A percentile compares a stretch with the other conserved stretches of the same genome.
These are phyloP conservation scores for Pterophyllum scalare DNA, from an alignment of 2,113 vertebrate species.

Conservation along the genomic window DNA sequence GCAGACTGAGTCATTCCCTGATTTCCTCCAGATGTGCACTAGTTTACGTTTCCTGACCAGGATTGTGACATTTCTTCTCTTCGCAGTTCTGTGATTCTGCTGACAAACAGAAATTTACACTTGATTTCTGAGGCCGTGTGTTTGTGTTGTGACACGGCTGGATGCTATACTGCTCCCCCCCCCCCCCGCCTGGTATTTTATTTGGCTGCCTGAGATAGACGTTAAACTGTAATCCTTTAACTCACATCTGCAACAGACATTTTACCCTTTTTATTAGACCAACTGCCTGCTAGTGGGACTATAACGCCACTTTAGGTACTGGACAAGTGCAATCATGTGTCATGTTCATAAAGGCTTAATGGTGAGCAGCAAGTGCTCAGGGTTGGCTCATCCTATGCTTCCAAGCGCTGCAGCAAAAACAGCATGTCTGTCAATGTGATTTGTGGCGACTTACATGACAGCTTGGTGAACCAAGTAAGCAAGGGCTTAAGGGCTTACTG, in stretches of 20 bases:
- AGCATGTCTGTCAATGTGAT: background rate
- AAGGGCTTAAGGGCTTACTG: background rate
- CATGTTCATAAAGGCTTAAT: slow-evolving; percentile 2
- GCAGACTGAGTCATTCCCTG: slow-evolving; percentile 77
- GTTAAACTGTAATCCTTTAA: slow-evolving; percentile 71
- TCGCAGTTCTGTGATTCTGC: slow-evolving; percentile 50
- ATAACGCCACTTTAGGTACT: slow-evolving; percentile 46
- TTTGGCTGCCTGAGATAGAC: background rate
- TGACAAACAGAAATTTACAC: slow-evolving; percentile 52
- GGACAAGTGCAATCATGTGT: slow-evolving; percentile 56
- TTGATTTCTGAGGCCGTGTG: background rate
- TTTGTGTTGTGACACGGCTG: slow-evolving; percentile 11
- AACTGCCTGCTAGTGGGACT: slow-evolving; percentile 38
- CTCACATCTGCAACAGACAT: slow-evolving; percentile 50
- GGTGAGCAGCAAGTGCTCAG: slow-evolving; percentile 20
- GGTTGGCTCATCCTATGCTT: background rate
- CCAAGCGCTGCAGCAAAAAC: background rate
- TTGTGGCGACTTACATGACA: slow-evolving; percentile 6
- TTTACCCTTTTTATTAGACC: slow-evolving; percentile 61
- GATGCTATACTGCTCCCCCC: background rate
- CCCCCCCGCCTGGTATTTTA: background rate
- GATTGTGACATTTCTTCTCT: slow-evolving; percentile 73
- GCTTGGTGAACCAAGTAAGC: background rate
- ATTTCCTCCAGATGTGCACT: slow-evolving; percentile 81
- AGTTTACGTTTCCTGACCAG: slow-evolving; percentile 72